Evolutionary conservation across 2,797 vertebrate genomes (phyloP).

Genomic region (Halcyon chelicuti): DNA sequence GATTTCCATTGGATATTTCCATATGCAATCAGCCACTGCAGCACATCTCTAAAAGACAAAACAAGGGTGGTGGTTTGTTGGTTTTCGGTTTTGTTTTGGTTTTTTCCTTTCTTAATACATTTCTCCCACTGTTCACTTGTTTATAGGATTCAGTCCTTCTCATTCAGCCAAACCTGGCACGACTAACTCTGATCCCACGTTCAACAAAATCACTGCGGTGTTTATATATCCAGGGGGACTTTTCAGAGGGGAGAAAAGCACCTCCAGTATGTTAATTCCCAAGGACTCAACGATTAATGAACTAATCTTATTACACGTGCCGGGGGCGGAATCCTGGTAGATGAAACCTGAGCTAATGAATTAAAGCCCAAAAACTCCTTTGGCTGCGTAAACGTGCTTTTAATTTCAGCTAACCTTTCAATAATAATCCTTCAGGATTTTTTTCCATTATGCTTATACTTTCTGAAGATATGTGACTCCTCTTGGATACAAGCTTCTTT

Average conservation of each 20-base stretch:
- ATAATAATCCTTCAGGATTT: constrained; percentile 47
- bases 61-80: background rate
- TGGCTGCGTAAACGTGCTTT: constrained; percentile 56
- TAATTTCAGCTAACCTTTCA: constrained; percentile 68
- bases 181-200: background rate
- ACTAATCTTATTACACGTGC: constrained; percentile 62
- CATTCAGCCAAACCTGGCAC: constrained; percentile 44
- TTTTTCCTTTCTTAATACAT: background rate
- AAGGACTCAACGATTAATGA: constrained; percentile 44
- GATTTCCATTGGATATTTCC: background rate
- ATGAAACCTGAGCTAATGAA: constrained; percentile 68
- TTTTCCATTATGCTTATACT: constrained; percentile 44
- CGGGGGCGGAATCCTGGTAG: constrained; percentile 49
- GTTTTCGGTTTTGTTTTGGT: background rate
- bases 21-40: background rate
- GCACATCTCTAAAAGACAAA: constrained; percentile 39
- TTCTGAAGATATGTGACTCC: constrained; percentile 64
- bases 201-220: constrained; percentile 51
- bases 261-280: constrained; percentile 61
- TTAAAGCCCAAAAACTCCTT: constrained; percentile 54
- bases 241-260: constrained; percentile 30
- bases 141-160: constrained; percentile 55
- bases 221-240: constrained; percentile 57
- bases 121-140: constrained; percentile 49
- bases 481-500: constrained; percentile 66